phyloP scores from a whole-genome alignment of 2,113 vertebrate genomes.

The Rhegmatorhina hoffmannsi region DNA sequence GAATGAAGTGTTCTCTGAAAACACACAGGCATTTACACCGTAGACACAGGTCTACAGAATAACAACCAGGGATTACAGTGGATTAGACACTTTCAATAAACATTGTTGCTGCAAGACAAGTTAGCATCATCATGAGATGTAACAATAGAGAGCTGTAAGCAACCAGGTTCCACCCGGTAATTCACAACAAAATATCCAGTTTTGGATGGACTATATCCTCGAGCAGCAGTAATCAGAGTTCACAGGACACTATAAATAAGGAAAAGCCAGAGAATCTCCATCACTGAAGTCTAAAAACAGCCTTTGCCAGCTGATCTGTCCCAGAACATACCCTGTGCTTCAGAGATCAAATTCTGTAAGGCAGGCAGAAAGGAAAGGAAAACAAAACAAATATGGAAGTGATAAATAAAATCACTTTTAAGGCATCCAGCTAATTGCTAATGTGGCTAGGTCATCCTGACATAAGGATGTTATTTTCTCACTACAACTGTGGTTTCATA shows the following conservation, averaged over 20 bases:
- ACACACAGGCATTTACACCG: not conserved
- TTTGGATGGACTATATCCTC: not conserved
- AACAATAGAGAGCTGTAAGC: not conserved
- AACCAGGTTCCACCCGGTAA: not conserved
- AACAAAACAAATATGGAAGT: constrained; percentile 59
- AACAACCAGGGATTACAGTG: not conserved
- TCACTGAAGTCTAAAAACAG: not conserved
- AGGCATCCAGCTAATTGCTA: constrained; percentile 31
- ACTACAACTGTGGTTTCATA: not conserved
- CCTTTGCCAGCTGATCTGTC: not conserved
- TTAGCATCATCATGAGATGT: not conserved
- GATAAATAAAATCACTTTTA: constrained; percentile 47
- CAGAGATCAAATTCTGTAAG: not conserved
- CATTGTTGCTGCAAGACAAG: not conserved
- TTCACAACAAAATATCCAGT: not conserved
- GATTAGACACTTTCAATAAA: not conserved
- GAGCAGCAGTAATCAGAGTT: not conserved
- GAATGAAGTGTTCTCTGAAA: not conserved
- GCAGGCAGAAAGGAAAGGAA: constrained; percentile 10
- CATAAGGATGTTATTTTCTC: constrained; percentile 34
- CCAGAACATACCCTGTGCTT: not conserved
- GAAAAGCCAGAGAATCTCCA: not conserved
- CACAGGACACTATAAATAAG: not conserved
- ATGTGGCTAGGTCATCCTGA: constrained; percentile 11
- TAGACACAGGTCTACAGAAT: not conserved